A percentile compares a stretch with the other conserved stretches of the same genome.
Evolutionary conservation across 2,113 vertebrate species (phyloP).

Genomic region (Pimephales promelas): DNA sequence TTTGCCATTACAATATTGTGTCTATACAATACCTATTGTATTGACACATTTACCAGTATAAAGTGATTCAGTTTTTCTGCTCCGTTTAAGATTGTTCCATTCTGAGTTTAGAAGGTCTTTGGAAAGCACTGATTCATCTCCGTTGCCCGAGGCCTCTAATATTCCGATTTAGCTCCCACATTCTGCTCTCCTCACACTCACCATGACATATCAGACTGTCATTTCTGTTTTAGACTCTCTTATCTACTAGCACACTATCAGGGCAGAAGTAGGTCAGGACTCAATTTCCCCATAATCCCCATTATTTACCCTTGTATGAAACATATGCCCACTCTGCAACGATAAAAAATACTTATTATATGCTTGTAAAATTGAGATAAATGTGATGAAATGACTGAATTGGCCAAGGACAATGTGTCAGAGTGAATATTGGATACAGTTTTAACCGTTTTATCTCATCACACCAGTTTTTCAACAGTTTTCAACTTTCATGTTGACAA

Average conservation of each 20-base stretch:
- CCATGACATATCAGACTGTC: slow-evolving; percentile 67
- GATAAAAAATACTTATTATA: slow-evolving; percentile 74
- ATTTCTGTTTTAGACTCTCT: slow-evolving; percentile 64
- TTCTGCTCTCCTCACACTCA: slow-evolving; percentile 51
- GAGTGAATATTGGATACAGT: slow-evolving; percentile 60
- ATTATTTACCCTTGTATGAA: slow-evolving; percentile 70
- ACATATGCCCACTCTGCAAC: slow-evolving; percentile 70
- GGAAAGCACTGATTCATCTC: slow-evolving; percentile 43
- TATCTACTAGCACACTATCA: slow-evolving; percentile 70
- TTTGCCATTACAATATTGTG: neutral
- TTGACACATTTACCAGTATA: slow-evolving; percentile 13
- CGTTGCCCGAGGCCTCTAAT: slow-evolving; percentile 11
- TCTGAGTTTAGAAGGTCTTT: slow-evolving; percentile 15
- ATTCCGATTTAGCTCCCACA: slow-evolving; percentile 26
- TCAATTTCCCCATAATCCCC: slow-evolving; percentile 69
- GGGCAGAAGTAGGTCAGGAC: slow-evolving; percentile 66
- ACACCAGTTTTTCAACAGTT: slow-evolving; percentile 58
- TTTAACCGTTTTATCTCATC: slow-evolving; percentile 67
- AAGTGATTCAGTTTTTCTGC: slow-evolving; percentile 1
- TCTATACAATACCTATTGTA: neutral
- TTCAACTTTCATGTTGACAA: slow-evolving; percentile 58
- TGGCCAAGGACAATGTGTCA: slow-evolving; percentile 57
- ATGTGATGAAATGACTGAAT: slow-evolving; percentile 67
- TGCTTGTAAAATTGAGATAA: slow-evolving; percentile 73
- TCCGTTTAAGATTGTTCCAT: slow-evolving; percentile 2